These are phyloP conservation scores for Mesoclemmys tuberculata DNA, from an alignment of 2,113 vertebrate species.

Conservation along the genomic window DNA sequence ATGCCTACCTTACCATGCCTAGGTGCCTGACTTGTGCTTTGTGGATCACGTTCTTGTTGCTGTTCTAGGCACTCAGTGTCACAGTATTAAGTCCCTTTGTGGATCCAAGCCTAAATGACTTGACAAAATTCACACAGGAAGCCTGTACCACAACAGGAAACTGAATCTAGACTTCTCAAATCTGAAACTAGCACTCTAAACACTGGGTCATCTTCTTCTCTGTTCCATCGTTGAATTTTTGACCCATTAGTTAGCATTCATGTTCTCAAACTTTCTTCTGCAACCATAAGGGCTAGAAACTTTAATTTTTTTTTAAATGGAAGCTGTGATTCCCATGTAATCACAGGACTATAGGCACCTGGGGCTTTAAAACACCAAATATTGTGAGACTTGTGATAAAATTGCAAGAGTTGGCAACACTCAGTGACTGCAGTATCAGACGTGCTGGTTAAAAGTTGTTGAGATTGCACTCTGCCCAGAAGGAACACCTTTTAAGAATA, in stretches of 20 bases:
- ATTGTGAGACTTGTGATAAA: neutral
- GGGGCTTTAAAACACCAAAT: neutral
- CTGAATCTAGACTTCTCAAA: neutral
- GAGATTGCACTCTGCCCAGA: neutral
- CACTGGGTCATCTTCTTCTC: neutral
- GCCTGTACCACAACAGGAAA: no score
- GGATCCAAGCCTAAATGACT: no score
- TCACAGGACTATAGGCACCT: neutral
- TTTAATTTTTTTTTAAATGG: neutral
- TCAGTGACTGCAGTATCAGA: neutral
- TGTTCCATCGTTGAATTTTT: neutral
- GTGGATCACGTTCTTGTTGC: no score
- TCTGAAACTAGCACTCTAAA: neutral
- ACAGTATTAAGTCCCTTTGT: no score
- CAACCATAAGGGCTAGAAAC: neutral
- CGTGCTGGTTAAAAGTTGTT: neutral
- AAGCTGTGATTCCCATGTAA: neutral
- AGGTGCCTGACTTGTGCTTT: no score
- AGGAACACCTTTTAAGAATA: constrained; percentile 24
- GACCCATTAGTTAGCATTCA: neutral
- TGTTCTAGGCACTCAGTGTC: no score
- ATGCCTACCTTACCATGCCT: no score
- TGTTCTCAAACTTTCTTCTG: neutral
- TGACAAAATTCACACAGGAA: no score
- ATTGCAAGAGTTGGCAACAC: neutral